Evolutionary conservation across 1,140 invertebrate species (phyloP).

Genomic region (Leptinotarsa defecta): DNA sequence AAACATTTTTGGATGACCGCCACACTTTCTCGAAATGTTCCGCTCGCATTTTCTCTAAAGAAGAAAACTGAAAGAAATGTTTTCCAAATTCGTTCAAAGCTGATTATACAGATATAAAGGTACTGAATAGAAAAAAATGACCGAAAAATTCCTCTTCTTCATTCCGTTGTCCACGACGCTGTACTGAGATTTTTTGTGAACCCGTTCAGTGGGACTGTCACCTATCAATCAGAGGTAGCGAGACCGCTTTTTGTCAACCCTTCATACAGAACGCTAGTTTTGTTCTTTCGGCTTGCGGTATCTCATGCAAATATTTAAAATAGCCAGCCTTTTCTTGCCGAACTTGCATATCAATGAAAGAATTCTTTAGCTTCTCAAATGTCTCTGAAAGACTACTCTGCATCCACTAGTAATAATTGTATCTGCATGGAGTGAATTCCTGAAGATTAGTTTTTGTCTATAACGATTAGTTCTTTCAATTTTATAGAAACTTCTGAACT

Average conservation of each 20-base stretch:
- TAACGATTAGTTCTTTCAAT: too few species aligned
- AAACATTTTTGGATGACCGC: too few species aligned
- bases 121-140: too few species aligned
- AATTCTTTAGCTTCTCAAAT: slow-evolving; percentile 1
- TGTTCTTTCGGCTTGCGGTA: slow-evolving; percentile 44
- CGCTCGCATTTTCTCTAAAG: too few species aligned
- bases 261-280: slow-evolving; percentile 52
- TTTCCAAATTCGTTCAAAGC: too few species aligned
- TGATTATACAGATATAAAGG: too few species aligned
- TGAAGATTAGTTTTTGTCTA: too few species aligned
- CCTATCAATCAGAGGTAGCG: slow-evolving; percentile 53
- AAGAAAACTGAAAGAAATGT: too few species aligned
- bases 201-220: slow-evolving; percentile 52
- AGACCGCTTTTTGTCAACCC: slow-evolving; percentile 53
- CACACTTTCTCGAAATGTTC: too few species aligned
- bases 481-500: too few species aligned
- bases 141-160: background rate
- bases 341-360: slow-evolving; percentile 42
- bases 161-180: slow-evolving; percentile 5
- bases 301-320: slow-evolving; percentile 51
- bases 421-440: too few species aligned
- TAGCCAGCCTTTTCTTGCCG: slow-evolving; percentile 35
- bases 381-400: background rate
- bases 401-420: background rate
- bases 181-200: slow-evolving; percentile 40